These are phyloP conservation scores for Dallia pectoralis DNA, from an alignment of 2,797 vertebrate genomes.

Conservation along the genomic window DNA sequence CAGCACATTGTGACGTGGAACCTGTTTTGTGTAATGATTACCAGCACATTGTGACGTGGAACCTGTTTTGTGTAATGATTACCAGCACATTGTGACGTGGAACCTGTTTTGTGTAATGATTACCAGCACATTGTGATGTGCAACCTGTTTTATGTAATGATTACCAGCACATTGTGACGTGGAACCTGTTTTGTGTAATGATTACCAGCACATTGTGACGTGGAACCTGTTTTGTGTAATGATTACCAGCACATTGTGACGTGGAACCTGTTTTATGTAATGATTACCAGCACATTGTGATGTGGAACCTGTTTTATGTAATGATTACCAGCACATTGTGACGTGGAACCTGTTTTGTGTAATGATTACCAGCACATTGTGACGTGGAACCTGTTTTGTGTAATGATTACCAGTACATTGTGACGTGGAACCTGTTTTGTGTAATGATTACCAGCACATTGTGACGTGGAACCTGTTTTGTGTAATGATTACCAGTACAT, in stretches of 20 bases:
- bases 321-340: background rate
- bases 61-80: constrained; percentile 29
- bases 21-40: constrained; percentile 27
- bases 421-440: constrained; percentile 13
- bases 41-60: background rate
- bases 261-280: constrained; percentile 29
- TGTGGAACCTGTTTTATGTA: constrained; percentile 24
- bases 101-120: constrained; percentile 30
- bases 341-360: constrained; percentile 21
- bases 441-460: constrained; percentile 17
- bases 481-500: constrained; percentile 16
- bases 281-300: background rate
- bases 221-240: constrained; percentile 29
- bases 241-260: background rate
- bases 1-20: background rate
- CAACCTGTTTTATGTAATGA: constrained; percentile 28
- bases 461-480: constrained; percentile 14
- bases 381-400: constrained; percentile 14
- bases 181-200: constrained; percentile 28
- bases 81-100: background rate
- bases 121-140: background rate
- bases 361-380: constrained; percentile 7
- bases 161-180: background rate
- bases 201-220: background rate
- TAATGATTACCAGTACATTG: constrained; percentile 18